Conservation (phyloP, 2,113 vertebrate species). For the Casuarius casuarius region DNA sequence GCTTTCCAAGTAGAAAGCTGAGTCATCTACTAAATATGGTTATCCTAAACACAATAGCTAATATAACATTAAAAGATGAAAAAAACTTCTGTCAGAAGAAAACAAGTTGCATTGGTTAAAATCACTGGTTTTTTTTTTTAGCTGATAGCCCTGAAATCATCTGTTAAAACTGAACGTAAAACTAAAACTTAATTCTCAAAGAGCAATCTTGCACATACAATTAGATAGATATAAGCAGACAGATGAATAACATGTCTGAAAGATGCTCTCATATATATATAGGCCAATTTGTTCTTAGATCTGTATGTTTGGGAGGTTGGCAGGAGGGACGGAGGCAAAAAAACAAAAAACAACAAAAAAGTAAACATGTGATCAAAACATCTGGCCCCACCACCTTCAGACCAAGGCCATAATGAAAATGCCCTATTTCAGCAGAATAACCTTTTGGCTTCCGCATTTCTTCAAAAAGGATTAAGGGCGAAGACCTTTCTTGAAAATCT, state of each 20-base stretch:
- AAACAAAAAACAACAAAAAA: background rate
- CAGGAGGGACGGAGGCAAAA: background rate
- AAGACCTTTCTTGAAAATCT: no score
- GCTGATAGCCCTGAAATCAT: background rate
- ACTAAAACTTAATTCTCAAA: accelerated
- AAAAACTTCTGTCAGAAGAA: background rate
- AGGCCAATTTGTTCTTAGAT: background rate
- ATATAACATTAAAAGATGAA: background rate
- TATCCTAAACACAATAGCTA: background rate
- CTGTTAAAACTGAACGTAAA: background rate
- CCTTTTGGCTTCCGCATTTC: background rate
- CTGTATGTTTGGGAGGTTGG: background rate
- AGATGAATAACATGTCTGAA: background rate
- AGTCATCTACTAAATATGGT: background rate
- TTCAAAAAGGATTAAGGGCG: no score
- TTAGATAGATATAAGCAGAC: background rate
- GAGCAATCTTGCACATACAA: background rate
- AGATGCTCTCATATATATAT: no score
- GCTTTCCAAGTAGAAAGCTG: background rate
- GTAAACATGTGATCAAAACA: accelerated
- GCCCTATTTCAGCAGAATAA: background rate
- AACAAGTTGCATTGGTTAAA: background rate
- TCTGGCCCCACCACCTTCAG: background rate
- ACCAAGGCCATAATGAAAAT: background rate
- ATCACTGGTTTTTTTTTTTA: background rate